These are phyloP conservation scores for Blera fallax DNA, from an alignment of 2,888 invertebrate species.

Conservation along the genomic window DNA sequence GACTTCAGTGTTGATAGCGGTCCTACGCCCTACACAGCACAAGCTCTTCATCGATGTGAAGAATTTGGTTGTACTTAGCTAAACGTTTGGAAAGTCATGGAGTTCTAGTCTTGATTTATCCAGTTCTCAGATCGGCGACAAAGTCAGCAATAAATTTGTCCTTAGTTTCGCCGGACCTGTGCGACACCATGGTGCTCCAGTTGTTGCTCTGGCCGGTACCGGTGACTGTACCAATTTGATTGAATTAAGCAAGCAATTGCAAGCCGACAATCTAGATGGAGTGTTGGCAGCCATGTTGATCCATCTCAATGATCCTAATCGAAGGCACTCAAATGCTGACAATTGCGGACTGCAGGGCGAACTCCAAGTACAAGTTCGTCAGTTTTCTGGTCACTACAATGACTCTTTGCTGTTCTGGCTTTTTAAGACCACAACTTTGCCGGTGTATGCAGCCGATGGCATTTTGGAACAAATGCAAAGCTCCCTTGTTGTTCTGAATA, in stretches of 20 bases:
- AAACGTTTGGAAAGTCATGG: slow-evolving; percentile 99
- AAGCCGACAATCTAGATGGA: slow-evolving; percentile 95
- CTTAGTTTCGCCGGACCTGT: slow-evolving; percentile 99
- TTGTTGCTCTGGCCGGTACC: slow-evolving; percentile 96
- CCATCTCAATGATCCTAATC: slow-evolving; percentile 99
- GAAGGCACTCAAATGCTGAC: slow-evolving; percentile 99
- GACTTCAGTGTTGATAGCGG: no score
- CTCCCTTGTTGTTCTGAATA: slow-evolving; percentile 98
- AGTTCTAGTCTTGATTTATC: slow-evolving; percentile 99
- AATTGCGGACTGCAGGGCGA: slow-evolving; percentile 95
- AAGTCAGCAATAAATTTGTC: slow-evolving; percentile 99
- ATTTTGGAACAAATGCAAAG: slow-evolving; percentile 90
- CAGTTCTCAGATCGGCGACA: slow-evolving; percentile 99
- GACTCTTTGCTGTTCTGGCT: slow-evolving; percentile 94
- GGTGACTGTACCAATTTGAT: slow-evolving; percentile 99
- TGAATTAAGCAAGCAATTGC: slow-evolving; percentile 98
- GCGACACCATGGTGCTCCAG: slow-evolving; percentile 99
- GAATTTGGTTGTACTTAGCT: slow-evolving; percentile 99
- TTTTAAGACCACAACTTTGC: slow-evolving; percentile 98
- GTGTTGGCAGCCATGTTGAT: slow-evolving; percentile 88
- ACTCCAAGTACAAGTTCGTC: slow-evolving; percentile 92
- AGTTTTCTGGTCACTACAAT: slow-evolving; percentile 92
- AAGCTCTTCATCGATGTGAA: slow-evolving; percentile 99
- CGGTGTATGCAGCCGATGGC: slow-evolving; percentile 99
- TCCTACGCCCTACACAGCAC: no score